Conservation (phyloP, 2,888 invertebrate genomes). For the Hypolimnas misippus region DNA sequence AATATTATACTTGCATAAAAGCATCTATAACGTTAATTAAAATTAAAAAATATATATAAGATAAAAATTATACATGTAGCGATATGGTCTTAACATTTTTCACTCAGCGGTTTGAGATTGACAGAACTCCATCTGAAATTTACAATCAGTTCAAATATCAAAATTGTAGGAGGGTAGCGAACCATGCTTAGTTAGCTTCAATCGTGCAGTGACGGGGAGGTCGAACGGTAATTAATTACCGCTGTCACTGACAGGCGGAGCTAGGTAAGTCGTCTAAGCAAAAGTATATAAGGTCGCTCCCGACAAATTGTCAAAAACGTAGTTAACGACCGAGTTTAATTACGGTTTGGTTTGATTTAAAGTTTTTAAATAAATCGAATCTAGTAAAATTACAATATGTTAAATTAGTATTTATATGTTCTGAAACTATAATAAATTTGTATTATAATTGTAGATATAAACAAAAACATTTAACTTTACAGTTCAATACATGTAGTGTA, state of each 20-base stretch:
- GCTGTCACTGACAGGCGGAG: constrained; percentile 52
- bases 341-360: constrained; percentile 7
- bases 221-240: constrained; percentile 75
- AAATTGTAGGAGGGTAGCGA: constrained; percentile 62
- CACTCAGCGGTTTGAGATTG: too few relatives aligned
- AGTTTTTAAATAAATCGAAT: not conserved
- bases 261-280: constrained; percentile 43
- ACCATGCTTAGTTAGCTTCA: constrained; percentile 75
- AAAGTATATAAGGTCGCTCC: constrained; percentile 32
- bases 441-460: too few relatives aligned
- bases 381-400: not conserved
- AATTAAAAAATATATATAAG: too few relatives aligned
- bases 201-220: constrained; percentile 66
- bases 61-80: too few relatives aligned
- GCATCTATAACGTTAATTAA: too few relatives aligned
- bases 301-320: constrained; percentile 37
- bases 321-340: constrained; percentile 15
- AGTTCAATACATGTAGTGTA: constrained; percentile 29
- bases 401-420: too few relatives aligned
- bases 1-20: too few relatives aligned
- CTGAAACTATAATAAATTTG: too few relatives aligned
- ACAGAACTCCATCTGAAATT: constrained; percentile 36
- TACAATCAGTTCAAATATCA: constrained; percentile 55
- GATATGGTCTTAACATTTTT: too few relatives aligned
- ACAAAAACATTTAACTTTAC: constrained; percentile 18